phyloP scores from a whole-genome alignment of 2,888 invertebrate species.

The Timema cristinae region DNA sequence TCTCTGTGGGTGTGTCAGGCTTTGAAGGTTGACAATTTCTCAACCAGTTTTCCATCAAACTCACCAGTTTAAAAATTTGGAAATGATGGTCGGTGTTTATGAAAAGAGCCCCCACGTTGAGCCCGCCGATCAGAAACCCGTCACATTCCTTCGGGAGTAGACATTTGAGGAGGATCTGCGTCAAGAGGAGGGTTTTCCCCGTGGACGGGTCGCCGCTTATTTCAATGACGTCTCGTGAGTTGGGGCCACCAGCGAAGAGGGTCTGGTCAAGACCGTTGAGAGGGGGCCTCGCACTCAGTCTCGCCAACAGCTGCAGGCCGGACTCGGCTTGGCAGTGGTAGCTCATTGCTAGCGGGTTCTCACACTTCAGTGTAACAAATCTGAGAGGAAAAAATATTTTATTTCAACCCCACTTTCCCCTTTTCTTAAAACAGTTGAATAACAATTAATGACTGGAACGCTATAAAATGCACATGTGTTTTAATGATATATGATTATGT shows the following conservation, averaged over 20 bases:
- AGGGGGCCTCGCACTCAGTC: conserved; percentile 48
- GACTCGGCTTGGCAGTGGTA: conserved; percentile 45
- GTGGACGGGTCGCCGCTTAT: conserved; percentile 46
- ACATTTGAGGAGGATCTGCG: conserved; percentile 48
- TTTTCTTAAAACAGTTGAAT: no score
- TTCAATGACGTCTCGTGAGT: conserved; percentile 47
- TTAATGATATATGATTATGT: no score
- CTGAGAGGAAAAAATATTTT: no score
- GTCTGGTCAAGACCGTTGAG: conserved; percentile 48
- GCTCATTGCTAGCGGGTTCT: background rate
- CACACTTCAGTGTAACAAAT: no score
- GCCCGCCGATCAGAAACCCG: conserved; percentile 43
- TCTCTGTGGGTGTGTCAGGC: background rate
- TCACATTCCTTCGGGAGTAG: conserved; percentile 44
- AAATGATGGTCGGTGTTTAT: conserved; percentile 53
- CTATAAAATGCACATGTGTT: no score
- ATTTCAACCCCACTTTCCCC: no score
- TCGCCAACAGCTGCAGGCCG: conserved; percentile 55
- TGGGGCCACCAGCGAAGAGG: conserved; percentile 47
- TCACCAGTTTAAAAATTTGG: conserved; percentile 42
- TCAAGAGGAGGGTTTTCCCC: conserved; percentile 49
- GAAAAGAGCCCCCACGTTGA: conserved; percentile 46
- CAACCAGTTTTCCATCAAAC: conserved; percentile 40
- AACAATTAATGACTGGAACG: no score
- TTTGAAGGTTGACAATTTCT: conserved; percentile 16